phyloP scores from a whole-genome alignment of 1,140 invertebrate genomes.

The Drosophila arawakana region DNA sequence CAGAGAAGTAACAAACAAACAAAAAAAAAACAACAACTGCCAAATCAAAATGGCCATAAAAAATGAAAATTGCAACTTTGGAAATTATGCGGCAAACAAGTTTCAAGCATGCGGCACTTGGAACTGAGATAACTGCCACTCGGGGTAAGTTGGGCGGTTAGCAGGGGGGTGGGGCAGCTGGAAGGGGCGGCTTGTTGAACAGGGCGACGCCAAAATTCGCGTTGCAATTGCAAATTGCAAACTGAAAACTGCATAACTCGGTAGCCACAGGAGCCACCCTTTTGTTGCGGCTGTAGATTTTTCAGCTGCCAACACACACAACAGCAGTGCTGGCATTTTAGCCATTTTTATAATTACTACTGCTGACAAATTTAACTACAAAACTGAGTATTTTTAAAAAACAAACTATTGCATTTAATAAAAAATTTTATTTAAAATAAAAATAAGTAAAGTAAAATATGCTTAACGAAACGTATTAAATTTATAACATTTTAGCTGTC shows the following conservation, averaged over 20 bases:
- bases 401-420: too few species aligned
- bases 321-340: neutral
- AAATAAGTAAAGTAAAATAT: too few species aligned
- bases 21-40: neutral
- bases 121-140: constrained; percentile 26
- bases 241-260: constrained; percentile 34
- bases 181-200: too few species aligned
- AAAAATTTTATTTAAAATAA: too few species aligned
- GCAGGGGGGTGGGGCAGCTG: neutral
- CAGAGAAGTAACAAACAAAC: constrained; percentile 21
- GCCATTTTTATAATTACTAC: too few species aligned
- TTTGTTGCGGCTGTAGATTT: constrained; percentile 10
- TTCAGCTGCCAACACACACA: neutral
- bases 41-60: constrained; percentile 60
- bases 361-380: too few species aligned
- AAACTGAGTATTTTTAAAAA: too few species aligned
- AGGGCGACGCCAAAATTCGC: constrained; percentile 26
- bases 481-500: too few species aligned
- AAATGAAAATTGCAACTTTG: constrained; percentile 73
- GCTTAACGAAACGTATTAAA: too few species aligned
- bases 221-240: constrained; percentile 26
- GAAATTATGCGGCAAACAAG: constrained; percentile 71
- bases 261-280: constrained; percentile 24
- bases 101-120: constrained; percentile 45
- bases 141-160: neutral